Evolutionary conservation across 2,888 invertebrate genomes (phyloP).

Genomic region (Neocrepidodera transversa): DNA sequence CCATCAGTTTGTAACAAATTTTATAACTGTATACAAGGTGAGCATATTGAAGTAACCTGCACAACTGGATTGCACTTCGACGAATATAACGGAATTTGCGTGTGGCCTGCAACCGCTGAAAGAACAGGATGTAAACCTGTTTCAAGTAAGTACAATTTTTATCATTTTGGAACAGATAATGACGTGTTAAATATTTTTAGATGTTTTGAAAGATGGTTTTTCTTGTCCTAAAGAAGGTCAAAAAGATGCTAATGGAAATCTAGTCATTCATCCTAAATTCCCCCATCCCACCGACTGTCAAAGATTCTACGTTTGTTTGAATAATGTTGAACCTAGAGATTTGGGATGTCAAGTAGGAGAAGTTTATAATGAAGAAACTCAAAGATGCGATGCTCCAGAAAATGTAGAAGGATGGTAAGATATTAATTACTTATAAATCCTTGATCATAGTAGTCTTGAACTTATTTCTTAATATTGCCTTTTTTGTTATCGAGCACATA

Average conservation of each 20-base stretch:
- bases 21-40: constrained; percentile 89
- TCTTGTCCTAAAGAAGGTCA: constrained; percentile 78
- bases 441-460: too few relatives aligned
- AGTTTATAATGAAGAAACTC: constrained; percentile 87
- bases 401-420: constrained; percentile 88
- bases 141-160: constrained; percentile 56
- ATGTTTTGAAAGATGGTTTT: constrained; percentile 82
- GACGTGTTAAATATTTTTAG: constrained; percentile 60
- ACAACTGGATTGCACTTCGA: constrained; percentile 91
- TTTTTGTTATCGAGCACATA: too few relatives aligned
- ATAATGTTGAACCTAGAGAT: constrained; percentile 85
- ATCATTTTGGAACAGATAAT: neutral
- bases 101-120: constrained; percentile 84
- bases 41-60: constrained; percentile 79
- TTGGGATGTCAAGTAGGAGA: constrained; percentile 85
- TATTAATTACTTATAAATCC: too few relatives aligned
- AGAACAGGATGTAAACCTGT: constrained; percentile 72
- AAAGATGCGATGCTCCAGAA: constrained; percentile 88
- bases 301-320: constrained; percentile 90
- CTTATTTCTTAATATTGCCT: too few relatives aligned
- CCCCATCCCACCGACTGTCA: constrained; percentile 88
- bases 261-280: constrained; percentile 83
- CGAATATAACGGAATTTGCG: constrained; percentile 87
- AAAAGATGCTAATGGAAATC: constrained; percentile 73
- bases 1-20: constrained; percentile 82